Evolutionary conservation across 2,113 vertebrate genomes (phyloP).

Genomic region (Cygnus atratus): DNA sequence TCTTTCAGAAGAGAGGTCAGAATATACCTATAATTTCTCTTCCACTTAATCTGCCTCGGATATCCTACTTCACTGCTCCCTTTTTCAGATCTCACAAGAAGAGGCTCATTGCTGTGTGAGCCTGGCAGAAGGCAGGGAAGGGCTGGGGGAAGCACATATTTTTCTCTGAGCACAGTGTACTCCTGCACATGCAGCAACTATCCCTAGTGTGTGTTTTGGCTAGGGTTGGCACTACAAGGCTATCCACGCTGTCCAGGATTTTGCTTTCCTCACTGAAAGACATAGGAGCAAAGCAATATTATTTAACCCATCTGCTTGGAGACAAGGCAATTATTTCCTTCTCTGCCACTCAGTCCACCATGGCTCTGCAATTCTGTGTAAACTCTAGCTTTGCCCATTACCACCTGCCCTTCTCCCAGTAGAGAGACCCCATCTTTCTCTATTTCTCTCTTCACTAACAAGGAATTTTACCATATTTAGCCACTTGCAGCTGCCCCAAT

Average conservation of each 20-base stretch:
- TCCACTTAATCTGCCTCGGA: background rate
- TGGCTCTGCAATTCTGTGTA: background rate
- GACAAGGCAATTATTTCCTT: background rate
- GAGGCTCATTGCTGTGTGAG: background rate
- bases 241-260: background rate
- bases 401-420: background rate
- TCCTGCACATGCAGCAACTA: background rate
- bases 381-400: background rate
- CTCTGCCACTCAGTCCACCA: background rate
- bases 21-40: background rate
- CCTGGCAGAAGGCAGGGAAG: background rate
- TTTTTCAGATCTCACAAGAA: background rate
- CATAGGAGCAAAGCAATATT: background rate
- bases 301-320: background rate
- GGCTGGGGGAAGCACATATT: background rate
- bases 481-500: background rate
- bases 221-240: background rate
- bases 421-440: background rate
- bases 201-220: background rate
- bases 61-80: background rate
- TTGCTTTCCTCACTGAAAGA: background rate
- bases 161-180: background rate
- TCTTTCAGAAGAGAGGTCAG: background rate
- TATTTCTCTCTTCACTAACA: background rate
- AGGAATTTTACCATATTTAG: background rate